These are phyloP conservation scores for Chrysaora quinquecirrha DNA, from an alignment of 30 jellyfish, hydroid and myxozoan species.

Conservation along the genomic window DNA sequence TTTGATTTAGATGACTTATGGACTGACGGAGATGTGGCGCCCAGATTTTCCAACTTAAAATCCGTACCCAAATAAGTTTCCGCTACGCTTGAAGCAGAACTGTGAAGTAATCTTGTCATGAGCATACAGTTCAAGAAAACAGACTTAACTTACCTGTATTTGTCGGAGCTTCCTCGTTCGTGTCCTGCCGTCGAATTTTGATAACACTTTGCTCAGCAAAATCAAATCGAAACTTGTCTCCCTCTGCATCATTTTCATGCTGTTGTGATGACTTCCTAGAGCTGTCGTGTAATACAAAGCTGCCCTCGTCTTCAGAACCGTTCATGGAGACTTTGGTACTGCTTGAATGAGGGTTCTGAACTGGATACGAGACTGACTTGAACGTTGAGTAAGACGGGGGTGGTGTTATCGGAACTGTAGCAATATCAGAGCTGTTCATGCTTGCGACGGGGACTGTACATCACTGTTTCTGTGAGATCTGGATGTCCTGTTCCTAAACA, in stretches of 20 bases:
- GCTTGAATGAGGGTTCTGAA: constrained; percentile 30
- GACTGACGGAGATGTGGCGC: too few species aligned
- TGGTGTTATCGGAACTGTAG: constrained; percentile 31
- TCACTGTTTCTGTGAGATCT: constrained; percentile 44
- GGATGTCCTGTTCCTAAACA: constrained; percentile 45
- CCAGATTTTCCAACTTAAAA: too few species aligned
- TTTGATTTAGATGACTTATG: too few species aligned
- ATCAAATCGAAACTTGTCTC: constrained; percentile 17
- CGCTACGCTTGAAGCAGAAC: too few species aligned
- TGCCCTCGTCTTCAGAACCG: constrained; percentile 89
- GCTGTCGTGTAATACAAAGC: constrained; percentile 50
- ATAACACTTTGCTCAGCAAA: constrained; percentile 28
- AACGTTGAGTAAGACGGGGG: constrained; percentile 68
- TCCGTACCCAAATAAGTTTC: too few species aligned
- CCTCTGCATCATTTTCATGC: constrained; percentile 17
- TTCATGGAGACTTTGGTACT: constrained; percentile 44
- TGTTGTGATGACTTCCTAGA: constrained; percentile 39
- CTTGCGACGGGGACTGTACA: constrained; percentile 36
- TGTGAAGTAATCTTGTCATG: too few species aligned
- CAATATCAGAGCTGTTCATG: constrained; percentile 9
- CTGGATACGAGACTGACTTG: constrained; percentile 26
- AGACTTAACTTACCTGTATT: too few species aligned
- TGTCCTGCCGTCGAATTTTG: constrained; percentile 61
- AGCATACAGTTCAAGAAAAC: too few species aligned
- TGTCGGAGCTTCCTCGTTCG: constrained; percentile 38